Evolutionary conservation across 2,113 vertebrate genomes (phyloP).

Genomic region (Brienomyrus longianalis): DNA sequence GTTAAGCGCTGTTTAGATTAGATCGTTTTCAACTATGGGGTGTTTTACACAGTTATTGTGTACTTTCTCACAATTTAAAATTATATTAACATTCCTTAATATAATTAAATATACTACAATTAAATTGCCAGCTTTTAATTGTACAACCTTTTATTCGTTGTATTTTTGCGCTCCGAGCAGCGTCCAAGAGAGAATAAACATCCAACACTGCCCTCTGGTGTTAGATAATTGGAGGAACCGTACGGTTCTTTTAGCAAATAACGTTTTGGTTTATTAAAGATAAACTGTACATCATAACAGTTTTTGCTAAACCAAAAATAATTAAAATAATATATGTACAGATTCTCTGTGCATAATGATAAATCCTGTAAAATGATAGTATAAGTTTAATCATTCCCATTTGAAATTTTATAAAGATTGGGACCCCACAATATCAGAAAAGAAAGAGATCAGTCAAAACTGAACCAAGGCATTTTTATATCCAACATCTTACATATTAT

Average conservation of each 20-base stretch:
- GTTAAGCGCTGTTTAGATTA: background rate
- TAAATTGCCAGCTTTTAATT: background rate
- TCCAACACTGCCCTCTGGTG: slow-evolving; percentile 35
- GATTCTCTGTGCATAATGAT: background rate
- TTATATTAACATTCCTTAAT: background rate
- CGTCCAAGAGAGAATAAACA: background rate
- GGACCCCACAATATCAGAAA: background rate
- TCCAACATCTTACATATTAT: background rate
- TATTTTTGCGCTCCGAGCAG: background rate
- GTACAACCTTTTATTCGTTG: background rate
- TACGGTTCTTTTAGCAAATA: background rate
- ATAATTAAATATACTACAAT: background rate
- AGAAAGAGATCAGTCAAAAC: background rate
- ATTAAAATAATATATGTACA: background rate
- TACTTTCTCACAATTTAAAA: background rate
- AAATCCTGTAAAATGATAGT: background rate
- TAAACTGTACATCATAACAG: background rate
- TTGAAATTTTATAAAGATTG: background rate
- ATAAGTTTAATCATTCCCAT: background rate
- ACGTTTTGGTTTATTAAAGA: background rate
- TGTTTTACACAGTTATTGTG: background rate
- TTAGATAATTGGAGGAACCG: background rate
- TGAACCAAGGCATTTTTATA: background rate
- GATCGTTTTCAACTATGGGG: background rate
- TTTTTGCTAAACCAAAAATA: background rate